Evolutionary conservation across 2,113 vertebrate species (phyloP).

Genomic region (Hystrix brachyura): DNA sequence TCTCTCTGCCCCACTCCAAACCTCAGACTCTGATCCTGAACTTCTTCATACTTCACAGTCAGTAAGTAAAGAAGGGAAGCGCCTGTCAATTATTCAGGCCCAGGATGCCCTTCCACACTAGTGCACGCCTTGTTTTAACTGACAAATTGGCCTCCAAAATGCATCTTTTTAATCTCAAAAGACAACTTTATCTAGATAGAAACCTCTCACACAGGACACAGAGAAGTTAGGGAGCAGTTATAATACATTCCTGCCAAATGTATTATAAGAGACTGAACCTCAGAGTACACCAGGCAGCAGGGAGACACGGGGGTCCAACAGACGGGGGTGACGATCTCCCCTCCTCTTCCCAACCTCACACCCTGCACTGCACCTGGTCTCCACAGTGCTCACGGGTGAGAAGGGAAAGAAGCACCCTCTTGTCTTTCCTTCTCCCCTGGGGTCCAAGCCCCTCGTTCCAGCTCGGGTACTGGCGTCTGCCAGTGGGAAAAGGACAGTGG

Average conservation of each 20-base stretch:
- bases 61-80: not conserved
- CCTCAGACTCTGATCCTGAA: not conserved
- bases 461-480: not conserved
- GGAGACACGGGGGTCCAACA: not conserved
- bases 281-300: not conserved
- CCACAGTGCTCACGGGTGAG: not conserved
- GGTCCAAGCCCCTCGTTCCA: not conserved
- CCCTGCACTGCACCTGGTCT: not conserved
- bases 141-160: not conserved
- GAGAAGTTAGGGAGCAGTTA: conserved; percentile 57
- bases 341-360: not conserved
- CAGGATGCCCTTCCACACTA: not conserved
- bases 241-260: conserved; percentile 62
- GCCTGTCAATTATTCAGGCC: not conserved
- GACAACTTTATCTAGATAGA: conserved; percentile 73
- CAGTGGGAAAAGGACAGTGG: not conserved
- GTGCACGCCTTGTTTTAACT: not conserved
- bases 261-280: not conserved
- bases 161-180: conserved; percentile 55
- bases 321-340: not conserved
- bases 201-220: conserved; percentile 63
- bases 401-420: too few species aligned
- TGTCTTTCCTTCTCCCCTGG: not conserved
- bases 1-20: not conserved
- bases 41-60: not conserved